Conservation (phyloP, 2,113 vertebrate species). For the Plotosus lineatus region DNA sequence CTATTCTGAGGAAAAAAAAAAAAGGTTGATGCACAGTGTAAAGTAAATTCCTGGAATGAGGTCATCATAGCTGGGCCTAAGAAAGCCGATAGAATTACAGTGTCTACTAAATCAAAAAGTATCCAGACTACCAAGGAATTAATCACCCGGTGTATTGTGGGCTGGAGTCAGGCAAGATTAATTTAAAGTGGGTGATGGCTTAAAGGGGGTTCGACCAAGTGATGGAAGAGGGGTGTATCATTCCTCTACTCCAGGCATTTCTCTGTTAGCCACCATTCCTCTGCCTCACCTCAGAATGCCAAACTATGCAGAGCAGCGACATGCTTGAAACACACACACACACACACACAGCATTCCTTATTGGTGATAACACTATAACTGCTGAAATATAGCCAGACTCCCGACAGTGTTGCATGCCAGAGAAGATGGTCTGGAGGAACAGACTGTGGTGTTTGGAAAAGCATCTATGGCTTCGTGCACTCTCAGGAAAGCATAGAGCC, state of each 20-base stretch:
- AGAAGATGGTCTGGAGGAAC: background rate
- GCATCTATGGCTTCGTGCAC: background rate
- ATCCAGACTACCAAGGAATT: slow-evolving; percentile 7
- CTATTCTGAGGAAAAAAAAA: slow-evolving; percentile 7
- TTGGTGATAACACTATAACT: background rate
- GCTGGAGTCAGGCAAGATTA: background rate
- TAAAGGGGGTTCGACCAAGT: background rate
- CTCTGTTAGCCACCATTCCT: slow-evolving; percentile 8
- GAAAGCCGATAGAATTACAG: background rate
- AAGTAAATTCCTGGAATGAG: slow-evolving; percentile 12
- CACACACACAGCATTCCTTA: background rate
- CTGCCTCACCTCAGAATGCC: slow-evolving; percentile 1
- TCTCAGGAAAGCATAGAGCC: background rate
- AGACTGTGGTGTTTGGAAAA: background rate
- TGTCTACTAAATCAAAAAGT: background rate
- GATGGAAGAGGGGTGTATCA: background rate
- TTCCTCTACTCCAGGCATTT: background rate
- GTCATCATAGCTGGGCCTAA: slow-evolving; percentile 3
- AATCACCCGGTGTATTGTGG: background rate
- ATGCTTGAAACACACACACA: background rate
- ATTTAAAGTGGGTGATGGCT: slow-evolving; percentile 9
- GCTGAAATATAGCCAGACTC: background rate
- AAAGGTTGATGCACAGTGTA: background rate
- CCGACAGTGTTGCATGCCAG: slow-evolving; percentile 3
- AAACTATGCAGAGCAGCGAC: background rate